These are phyloP conservation scores for Propsilocerus akamusi DNA, from an alignment of 1,140 invertebrate genomes.

Conservation along the genomic window DNA sequence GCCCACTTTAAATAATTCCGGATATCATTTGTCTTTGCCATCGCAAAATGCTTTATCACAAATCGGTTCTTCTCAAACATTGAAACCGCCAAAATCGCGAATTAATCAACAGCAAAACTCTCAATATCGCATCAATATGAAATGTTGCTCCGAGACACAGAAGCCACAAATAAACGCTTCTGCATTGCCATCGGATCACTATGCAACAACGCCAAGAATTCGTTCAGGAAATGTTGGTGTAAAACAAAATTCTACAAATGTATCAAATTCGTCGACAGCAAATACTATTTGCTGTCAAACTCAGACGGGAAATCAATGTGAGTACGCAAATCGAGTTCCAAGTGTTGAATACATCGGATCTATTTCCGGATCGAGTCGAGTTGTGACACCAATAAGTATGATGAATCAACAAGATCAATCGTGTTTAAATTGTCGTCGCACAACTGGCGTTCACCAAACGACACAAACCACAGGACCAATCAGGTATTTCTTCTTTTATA, in stretches of 20 bases:
- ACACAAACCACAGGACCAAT: conserved; percentile 24
- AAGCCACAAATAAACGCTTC: neutral
- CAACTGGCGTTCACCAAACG: conserved; percentile 23
- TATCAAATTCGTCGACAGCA: neutral
- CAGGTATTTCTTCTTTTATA: neutral
- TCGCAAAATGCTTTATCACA: neutral
- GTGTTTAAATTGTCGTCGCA: conserved; percentile 21
- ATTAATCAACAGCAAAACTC: neutral
- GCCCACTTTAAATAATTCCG: neutral
- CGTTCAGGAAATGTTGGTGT: neutral
- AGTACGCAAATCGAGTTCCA: conserved; percentile 6
- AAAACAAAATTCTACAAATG: neutral
- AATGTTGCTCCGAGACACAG: neutral
- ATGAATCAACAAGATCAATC: neutral
- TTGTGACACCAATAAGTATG: conserved; percentile 6
- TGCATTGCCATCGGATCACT: conserved; percentile 5
- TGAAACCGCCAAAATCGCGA: neutral
- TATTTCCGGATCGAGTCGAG: neutral
- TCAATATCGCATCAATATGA: neutral
- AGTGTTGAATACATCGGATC: conserved; percentile 7
- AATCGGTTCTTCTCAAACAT: neutral
- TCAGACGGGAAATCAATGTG: neutral
- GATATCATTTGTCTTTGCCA: neutral
- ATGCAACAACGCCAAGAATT: conserved; percentile 8
- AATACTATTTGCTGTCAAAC: neutral